These are phyloP conservation scores for Trialeurodes vaporariorum DNA, from an alignment of 1,140 invertebrate species.

Conservation along the genomic window DNA sequence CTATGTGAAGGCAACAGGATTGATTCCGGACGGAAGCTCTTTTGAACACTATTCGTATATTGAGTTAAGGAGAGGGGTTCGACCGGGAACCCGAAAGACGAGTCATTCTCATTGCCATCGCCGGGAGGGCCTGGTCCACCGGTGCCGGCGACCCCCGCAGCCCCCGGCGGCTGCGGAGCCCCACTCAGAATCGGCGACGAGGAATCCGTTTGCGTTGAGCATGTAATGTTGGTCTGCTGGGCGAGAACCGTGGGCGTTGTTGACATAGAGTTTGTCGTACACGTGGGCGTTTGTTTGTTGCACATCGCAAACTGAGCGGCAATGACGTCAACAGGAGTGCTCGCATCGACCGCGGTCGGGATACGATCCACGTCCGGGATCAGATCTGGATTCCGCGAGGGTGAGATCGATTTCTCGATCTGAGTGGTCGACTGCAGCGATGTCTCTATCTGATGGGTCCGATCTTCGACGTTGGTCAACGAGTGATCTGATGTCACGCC, in stretches of 20 bases:
- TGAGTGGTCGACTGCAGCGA: neutral
- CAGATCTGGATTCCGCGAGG: neutral
- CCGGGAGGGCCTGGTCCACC: too few species aligned
- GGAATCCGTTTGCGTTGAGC: neutral
- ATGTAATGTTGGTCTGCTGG: neutral
- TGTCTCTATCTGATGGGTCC: neutral
- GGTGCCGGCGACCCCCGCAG: neutral
- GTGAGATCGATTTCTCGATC: neutral
- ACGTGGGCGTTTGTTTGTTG: too few species aligned
- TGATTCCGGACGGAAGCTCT: constrained; percentile 5
- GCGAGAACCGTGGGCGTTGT: neutral
- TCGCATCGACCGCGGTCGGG: neutral
- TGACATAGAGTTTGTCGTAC: neutral
- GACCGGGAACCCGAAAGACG: neutral
- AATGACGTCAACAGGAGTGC: neutral
- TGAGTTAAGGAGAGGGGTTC: neutral
- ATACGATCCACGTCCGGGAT: neutral
- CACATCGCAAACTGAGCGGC: neutral
- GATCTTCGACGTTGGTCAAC: neutral
- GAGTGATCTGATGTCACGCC: neutral
- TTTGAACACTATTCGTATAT: constrained; percentile 1
- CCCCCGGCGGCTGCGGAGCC: neutral
- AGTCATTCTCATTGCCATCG: neutral
- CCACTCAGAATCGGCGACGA: neutral
- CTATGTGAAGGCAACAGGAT: constrained; percentile 1